Percentiles rank a stretch among this genome's conserved stretches.
Conservation (phyloP, 37 sponge, comb jelly and placozoan genomes). For the Agelas oroides region DNA sequence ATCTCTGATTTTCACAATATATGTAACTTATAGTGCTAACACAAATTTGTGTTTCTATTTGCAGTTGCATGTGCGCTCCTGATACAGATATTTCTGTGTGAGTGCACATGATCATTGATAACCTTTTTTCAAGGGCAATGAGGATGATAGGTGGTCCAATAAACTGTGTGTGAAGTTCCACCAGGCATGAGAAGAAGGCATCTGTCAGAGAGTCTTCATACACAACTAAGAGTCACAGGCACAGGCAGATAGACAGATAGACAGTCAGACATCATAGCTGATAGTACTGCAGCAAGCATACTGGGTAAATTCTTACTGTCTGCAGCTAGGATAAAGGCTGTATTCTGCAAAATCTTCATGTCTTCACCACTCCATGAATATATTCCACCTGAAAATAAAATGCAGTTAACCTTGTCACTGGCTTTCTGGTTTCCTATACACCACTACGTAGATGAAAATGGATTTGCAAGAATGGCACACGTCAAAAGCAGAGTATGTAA, state of each 20-base stretch:
- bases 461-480: too few species aligned
- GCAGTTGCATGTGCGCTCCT: too few species aligned
- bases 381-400: neutral
- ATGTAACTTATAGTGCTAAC: too few species aligned
- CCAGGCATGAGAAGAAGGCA: slow-evolving; percentile 54
- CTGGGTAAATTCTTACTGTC: slow-evolving; percentile 31
- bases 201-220: slow-evolving; percentile 55
- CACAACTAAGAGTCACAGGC: slow-evolving; percentile 36
- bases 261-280: neutral
- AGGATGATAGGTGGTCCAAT: neutral
- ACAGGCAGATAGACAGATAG: neutral
- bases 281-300: neutral
- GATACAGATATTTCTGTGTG: too few species aligned
- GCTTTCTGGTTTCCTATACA: too few species aligned
- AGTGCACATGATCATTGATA: neutral
- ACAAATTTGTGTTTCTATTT: too few species aligned
- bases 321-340: slow-evolving; percentile 35
- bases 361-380: slow-evolving; percentile 41
- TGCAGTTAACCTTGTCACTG: neutral
- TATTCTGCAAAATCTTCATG: neutral
- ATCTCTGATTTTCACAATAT: too few species aligned
- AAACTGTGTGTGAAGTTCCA: neutral
- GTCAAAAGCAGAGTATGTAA: neutral
- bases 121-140: slow-evolving; percentile 59
- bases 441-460: too few species aligned